Evolutionary conservation across 2,113 vertebrate genomes (phyloP), one percentile per base, ranked within the genome.

Genomic region (Bufo gargarizans): DNA sequence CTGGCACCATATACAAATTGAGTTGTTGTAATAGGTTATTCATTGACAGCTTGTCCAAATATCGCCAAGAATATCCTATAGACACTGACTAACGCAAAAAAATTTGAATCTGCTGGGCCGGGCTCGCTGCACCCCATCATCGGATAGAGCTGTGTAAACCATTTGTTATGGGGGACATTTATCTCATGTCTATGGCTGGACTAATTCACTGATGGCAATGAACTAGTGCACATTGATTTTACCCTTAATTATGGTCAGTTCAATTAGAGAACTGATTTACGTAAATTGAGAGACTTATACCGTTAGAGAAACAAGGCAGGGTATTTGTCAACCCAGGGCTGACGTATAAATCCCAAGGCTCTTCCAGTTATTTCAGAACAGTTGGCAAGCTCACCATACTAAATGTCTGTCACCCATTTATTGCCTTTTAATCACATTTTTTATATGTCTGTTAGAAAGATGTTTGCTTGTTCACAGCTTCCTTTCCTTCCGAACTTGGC

Each of bases 401-500:
- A 17, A 17, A 17, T 82, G 50, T 69, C 47, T 19, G 22, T 72
- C 82, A 10, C 7, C 8, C 50, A 20, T 72, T 82, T 65, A 83
- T 83, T 83, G 65, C 82, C 82, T 84, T 84, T 72, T 69, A 17
- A 71, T 74, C 82, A 72, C 81, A 53, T 83, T 81, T 80, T 80
- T 82, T 17, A 82, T 87, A 19, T 67, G 49, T 80, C 76, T 74
- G 65, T 56, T 63, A 49, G 47, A 76, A 56, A 83, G 81, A 63
- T 83, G 80, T 84, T 84, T 55, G 87, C 71, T 77, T 84, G 72
- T 88, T 88, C 80, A 77, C 87, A 88, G 87, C 59, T 77, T 53
- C 71, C 58, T 72, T 84, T 84, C 81, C 87, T 88, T 88, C 87
- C 87, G 63, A 84, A 56, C 87, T 88, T 84, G 87, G 87, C 87